These are phyloP conservation scores for Drosophila ogumai DNA, from an alignment of 1,140 invertebrate species.

Conservation along the genomic window DNA sequence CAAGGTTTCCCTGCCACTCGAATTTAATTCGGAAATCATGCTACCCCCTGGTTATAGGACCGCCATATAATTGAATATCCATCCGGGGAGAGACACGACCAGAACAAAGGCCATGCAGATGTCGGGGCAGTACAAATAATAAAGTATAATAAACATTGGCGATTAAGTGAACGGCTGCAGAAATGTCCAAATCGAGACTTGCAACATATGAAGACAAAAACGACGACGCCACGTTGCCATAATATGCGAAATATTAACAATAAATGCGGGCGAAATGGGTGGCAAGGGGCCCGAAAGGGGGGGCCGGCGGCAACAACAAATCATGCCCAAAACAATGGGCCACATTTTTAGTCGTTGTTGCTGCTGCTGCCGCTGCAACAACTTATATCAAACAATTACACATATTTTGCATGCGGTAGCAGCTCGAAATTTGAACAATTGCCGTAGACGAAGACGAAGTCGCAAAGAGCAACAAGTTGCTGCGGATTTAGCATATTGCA, in stretches of 20 bases:
- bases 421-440: constrained; percentile 67
- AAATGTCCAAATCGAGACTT: constrained; percentile 55
- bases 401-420: constrained; percentile 81
- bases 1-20: background rate
- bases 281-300: background rate
- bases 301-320: constrained; percentile 69
- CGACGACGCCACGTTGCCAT: constrained; percentile 67
- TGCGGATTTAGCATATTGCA: constrained; percentile 36
- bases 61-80: constrained; percentile 47
- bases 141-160: constrained; percentile 77
- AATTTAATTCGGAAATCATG: constrained; percentile 24
- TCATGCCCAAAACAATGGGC: constrained; percentile 84
- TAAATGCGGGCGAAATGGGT: constrained; percentile 50
- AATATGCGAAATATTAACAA: constrained; percentile 83
- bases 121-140: constrained; percentile 68
- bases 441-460: constrained; percentile 45
- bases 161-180: constrained; percentile 65
- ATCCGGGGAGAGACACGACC: constrained; percentile 39
- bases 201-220: constrained; percentile 62
- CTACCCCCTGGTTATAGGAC: constrained; percentile 16
- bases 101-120: constrained; percentile 78
- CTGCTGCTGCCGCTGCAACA: constrained; percentile 54
- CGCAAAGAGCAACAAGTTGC: constrained; percentile 45
- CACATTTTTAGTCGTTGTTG: constrained; percentile 74
- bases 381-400: constrained; percentile 84